Conservation (phyloP, 1,140 invertebrate genomes). For the Pseudachorutes palmiensis region DNA sequence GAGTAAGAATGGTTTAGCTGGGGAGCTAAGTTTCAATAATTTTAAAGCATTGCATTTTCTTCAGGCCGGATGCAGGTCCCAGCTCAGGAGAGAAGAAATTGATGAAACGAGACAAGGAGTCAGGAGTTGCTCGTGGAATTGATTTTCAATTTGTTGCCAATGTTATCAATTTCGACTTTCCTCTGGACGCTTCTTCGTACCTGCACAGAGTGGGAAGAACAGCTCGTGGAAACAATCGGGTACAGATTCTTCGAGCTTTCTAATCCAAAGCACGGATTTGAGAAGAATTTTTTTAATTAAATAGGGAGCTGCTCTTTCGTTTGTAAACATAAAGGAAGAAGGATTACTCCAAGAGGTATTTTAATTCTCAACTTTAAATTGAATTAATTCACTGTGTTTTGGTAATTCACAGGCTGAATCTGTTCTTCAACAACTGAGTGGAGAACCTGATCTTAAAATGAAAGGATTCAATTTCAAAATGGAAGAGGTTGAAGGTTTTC, state of each 20-base stretch:
- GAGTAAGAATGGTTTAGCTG: not conserved
- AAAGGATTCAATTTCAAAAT: slow-evolving; percentile 83
- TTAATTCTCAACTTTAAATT: slow-evolving; percentile 28
- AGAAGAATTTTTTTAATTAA: not conserved
- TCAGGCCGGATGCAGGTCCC: slow-evolving; percentile 6
- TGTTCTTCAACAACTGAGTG: slow-evolving; percentile 30
- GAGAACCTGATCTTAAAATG: slow-evolving; percentile 28
- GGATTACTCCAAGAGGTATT: slow-evolving; percentile 67
- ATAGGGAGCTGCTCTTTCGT: slow-evolving; percentile 85
- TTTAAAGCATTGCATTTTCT: not conserved
- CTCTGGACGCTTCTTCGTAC: slow-evolving; percentile 74
- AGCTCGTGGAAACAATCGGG: slow-evolving; percentile 81
- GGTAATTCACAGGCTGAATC: slow-evolving; percentile 24
- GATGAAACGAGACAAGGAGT: slow-evolving; percentile 68
- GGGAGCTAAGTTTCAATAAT: not conserved
- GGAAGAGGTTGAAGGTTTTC: slow-evolving; percentile 90
- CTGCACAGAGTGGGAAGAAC: slow-evolving; percentile 91
- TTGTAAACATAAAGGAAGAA: slow-evolving; percentile 76
- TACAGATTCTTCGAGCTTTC: slow-evolving; percentile 32
- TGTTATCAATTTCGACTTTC: slow-evolving; percentile 98
- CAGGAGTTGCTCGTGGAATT: slow-evolving; percentile 88
- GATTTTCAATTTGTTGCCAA: slow-evolving; percentile 97
- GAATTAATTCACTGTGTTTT: slow-evolving; percentile 1
- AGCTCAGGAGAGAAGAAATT: slow-evolving; percentile 21
- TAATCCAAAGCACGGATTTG: not conserved